These are phyloP conservation scores for Scaptomyza pallida DNA, from an alignment of 1,140 invertebrate species.

Conservation along the genomic window DNA sequence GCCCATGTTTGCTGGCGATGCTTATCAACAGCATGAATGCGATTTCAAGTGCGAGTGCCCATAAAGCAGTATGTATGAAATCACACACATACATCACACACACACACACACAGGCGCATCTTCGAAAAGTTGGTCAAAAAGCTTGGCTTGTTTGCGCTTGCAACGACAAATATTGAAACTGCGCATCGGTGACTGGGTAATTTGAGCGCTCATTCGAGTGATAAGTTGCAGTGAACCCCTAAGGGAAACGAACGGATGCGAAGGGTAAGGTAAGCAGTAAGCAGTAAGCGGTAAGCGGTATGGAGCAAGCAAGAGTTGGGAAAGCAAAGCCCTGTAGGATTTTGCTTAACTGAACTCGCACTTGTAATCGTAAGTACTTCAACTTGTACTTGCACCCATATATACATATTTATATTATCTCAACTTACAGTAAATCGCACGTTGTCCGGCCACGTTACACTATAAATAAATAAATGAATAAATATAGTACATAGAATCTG, in stretches of 20 bases:
- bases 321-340: slow-evolving; percentile 5
- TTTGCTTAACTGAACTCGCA: slow-evolving; percentile 7
- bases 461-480: slow-evolving; percentile 5
- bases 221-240: slow-evolving; percentile 2
- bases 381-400: slow-evolving; percentile 1
- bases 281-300: too few relatives aligned
- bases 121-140: slow-evolving; percentile 42
- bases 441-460: slow-evolving; percentile 23
- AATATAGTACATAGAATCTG: too few relatives aligned
- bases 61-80: neutral
- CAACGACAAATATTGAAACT: slow-evolving; percentile 46
- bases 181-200: slow-evolving; percentile 32
- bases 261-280: neutral
- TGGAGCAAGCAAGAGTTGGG: neutral
- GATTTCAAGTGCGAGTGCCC: slow-evolving; percentile 32
- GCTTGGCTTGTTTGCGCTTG: slow-evolving; percentile 33
- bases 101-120: neutral
- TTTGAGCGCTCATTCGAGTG: slow-evolving; percentile 24
- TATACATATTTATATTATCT: neutral
- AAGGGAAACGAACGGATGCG: neutral
- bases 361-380: too few relatives aligned
- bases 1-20: slow-evolving; percentile 33
- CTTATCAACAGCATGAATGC: slow-evolving; percentile 34
- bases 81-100: too few relatives aligned
- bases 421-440: slow-evolving; percentile 28